Evolutionary conservation across 2,113 vertebrate species (phyloP).

Genomic region (Myiagra hebetior): DNA sequence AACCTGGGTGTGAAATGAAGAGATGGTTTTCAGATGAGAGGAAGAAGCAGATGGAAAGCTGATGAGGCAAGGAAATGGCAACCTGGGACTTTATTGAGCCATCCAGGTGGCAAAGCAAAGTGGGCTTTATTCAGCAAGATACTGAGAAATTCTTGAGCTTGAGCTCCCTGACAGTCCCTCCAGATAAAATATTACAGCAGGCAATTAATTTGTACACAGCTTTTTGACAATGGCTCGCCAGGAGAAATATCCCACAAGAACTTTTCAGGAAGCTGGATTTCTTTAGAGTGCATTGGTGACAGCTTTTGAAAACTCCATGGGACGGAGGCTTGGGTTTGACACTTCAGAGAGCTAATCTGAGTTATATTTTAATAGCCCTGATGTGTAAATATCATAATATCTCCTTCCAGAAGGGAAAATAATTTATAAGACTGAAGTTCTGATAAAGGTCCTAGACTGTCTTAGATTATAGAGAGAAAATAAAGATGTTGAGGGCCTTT

Average conservation of each 20-base stretch:
- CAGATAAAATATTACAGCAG: neutral
- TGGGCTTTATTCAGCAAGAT: neutral
- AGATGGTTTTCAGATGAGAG: neutral
- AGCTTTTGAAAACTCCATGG: neutral
- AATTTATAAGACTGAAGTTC: neutral
- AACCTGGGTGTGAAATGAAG: neutral
- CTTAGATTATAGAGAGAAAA: neutral
- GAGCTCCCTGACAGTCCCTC: neutral
- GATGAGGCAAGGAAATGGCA: constrained; percentile 57
- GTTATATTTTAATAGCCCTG: neutral
- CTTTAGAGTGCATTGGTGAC: neutral
- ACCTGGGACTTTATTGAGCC: constrained; percentile 18
- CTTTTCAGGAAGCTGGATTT: neutral
- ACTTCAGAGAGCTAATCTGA: neutral
- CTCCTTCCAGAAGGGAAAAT: neutral
- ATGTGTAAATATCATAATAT: neutral
- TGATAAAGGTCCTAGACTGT: neutral
- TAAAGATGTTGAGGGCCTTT: neutral
- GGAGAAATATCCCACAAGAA: neutral
- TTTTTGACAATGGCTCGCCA: neutral
- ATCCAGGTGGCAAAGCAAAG: constrained; percentile 40
- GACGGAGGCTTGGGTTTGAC: neutral
- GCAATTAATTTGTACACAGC: neutral
- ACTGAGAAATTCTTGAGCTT: neutral
- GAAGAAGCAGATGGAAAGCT: constrained; percentile 50